Evolutionary conservation across 2,888 invertebrate species (phyloP), one percentile per base, ranked within the genome.

Genomic region (Reticulitermes lucifugus): DNA sequence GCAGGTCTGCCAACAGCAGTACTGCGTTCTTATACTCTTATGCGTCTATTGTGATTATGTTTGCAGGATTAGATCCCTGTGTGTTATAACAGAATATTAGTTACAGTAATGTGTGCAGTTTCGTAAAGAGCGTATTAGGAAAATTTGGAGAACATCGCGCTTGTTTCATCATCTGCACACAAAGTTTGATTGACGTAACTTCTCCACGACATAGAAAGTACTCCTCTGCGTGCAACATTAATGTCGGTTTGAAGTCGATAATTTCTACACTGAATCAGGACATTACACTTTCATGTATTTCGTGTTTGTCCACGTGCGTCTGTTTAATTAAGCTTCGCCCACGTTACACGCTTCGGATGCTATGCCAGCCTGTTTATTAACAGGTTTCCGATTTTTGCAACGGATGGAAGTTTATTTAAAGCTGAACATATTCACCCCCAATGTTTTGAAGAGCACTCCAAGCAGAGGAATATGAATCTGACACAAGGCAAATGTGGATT

Each of bases 271-370:
- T 65, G 3, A 65, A 65, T 65, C 25, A n/a, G 65, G 65, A 65
- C 25, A 65, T 65, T n/a, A 14, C 25, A 25, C n/a, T n/a, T 65
- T n/a, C n/a, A n/a, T 51, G 51, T 51, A 25, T 22, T 46, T n/a
- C 55, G 55, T 79, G 79, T 79, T 55, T 79, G 25, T 79, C 25
- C 51, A 51, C 25, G 25, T 18, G 9, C 55, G 51, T 79, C 51
- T 55, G 55, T 79, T 46, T 51, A 51, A 79, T 79, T 46, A 79
- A 51, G 25, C 51, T 79, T 79, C 25, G 51, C 51, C n/a, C 51
- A 25, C n/a, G 43, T 79, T 79, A 79, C 25, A 25, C 25, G 79
- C 46, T 51, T 51, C 7, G 25, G 7, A 25, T 65, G 9, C 1
- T 25, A 65, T 10, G 25, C n/a, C 25, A 7, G 65, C n/a, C 65